Conservation (phyloP, 2,113 vertebrate genomes). For the Xiphophorus couchianus region DNA sequence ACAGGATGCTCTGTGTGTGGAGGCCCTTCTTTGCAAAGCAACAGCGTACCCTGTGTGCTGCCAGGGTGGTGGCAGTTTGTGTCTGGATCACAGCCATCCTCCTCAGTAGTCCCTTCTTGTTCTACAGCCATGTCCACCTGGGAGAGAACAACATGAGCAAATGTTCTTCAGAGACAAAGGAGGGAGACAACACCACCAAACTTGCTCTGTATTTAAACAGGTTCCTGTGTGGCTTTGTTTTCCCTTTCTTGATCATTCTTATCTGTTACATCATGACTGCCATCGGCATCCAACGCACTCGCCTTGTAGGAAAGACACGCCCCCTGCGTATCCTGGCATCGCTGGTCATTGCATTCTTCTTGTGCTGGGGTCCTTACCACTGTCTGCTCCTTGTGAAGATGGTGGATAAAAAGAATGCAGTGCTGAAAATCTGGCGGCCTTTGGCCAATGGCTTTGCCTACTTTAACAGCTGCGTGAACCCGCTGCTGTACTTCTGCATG, state of each 20-base stretch:
- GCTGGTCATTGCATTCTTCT: slow-evolving; percentile 78
- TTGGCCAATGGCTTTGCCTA: slow-evolving; percentile 71
- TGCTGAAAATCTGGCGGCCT: slow-evolving; percentile 68
- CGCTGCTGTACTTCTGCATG: slow-evolving; percentile 83
- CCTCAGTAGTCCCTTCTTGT: slow-evolving; percentile 75
- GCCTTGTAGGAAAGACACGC: slow-evolving; percentile 60
- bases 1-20: slow-evolving; percentile 78
- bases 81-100: slow-evolving; percentile 62
- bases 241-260: slow-evolving; percentile 80
- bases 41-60: slow-evolving; percentile 42
- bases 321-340: slow-evolving; percentile 70
- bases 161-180: slow-evolving; percentile 66
- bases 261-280: slow-evolving; percentile 72
- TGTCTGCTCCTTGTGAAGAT: slow-evolving; percentile 77
- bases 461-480: slow-evolving; percentile 84
- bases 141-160: slow-evolving; percentile 69
- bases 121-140: slow-evolving; percentile 59
- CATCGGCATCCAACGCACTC: slow-evolving; percentile 66
- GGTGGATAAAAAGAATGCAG: slow-evolving; percentile 57
- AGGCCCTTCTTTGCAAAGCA: slow-evolving; percentile 73
- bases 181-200: not conserved
- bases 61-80: slow-evolving; percentile 49
- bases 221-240: slow-evolving; percentile 79
- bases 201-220: slow-evolving; percentile 62
- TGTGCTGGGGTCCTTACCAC: slow-evolving; percentile 84